A percentile compares a stretch with the other conserved stretches of the same genome.
Evolutionary conservation across 1,140 invertebrate species (phyloP).

Genomic region (Whitmania pigra): DNA sequence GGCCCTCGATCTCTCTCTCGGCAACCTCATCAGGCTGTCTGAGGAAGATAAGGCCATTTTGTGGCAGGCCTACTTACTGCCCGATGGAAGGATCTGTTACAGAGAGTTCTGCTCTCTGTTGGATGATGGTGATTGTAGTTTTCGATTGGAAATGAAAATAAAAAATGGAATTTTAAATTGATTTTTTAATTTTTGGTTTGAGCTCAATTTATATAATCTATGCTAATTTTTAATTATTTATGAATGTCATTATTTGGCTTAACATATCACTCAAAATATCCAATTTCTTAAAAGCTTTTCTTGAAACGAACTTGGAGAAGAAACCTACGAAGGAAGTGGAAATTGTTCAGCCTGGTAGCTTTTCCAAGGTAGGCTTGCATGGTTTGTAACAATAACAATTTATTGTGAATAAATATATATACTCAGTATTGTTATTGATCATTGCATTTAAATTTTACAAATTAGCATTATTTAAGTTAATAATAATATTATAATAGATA

Average conservation of each 20-base stretch:
- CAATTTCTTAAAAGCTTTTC: neutral
- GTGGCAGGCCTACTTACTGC: neutral
- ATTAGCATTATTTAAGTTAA: no score
- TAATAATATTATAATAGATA: no score
- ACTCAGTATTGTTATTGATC: no score
- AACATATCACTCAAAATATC: neutral
- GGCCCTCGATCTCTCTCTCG: neutral
- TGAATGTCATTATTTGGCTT: neutral
- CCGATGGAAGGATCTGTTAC: neutral
- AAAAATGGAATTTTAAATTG: no score
- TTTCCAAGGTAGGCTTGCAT: neutral
- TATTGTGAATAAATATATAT: no score
- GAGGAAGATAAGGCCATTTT: neutral
- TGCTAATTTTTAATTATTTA: no score
- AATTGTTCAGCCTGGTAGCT: neutral
- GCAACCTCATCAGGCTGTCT: neutral
- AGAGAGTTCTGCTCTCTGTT: neutral
- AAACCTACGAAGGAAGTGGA: neutral
- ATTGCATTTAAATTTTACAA: no score
- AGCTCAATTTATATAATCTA: no score
- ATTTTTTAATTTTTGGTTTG: no score
- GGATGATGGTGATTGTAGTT: neutral
- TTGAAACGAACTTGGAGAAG: conserved; percentile 1
- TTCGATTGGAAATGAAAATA: no score
- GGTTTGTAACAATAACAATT: no score